A percentile compares a stretch with the other conserved stretches of the same genome.
Conservation (phyloP, 64 coral and sea anemone genomes). For the Stichodactyla mertensii region DNA sequence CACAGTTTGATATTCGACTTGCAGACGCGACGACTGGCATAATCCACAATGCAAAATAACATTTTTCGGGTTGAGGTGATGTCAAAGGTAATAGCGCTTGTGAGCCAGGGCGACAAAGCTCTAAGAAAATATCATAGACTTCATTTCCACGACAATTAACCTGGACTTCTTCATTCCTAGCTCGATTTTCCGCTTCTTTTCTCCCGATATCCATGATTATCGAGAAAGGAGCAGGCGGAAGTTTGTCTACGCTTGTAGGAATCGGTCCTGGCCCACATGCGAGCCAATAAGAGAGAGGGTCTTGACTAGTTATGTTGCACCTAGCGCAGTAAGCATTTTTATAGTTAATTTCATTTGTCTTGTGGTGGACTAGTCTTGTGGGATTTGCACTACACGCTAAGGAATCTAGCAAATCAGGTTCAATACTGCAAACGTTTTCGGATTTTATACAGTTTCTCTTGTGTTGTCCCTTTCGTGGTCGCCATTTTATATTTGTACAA, state of each 20-base stretch:
- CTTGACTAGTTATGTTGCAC: neutral
- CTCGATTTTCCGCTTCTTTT: neutral
- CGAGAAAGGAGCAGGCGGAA: neutral
- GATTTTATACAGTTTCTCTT: neutral
- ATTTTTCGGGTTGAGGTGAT: neutral
- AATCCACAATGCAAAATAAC: neutral
- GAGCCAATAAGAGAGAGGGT: neutral
- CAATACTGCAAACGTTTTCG: neutral
- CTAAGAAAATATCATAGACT: neutral
- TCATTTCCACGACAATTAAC: neutral
- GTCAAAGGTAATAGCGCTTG: neutral
- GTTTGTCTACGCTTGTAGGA: no score
- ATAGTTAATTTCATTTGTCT: neutral
- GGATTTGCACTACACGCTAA: neutral
- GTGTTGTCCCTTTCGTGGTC: neutral
- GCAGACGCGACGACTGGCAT: neutral
- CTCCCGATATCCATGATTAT: neutral
- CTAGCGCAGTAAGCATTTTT: neutral
- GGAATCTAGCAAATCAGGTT: neutral
- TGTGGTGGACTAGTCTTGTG: neutral
- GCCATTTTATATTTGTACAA: neutral
- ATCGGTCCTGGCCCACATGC: neutral
- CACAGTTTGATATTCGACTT: neutral
- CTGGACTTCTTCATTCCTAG: neutral
- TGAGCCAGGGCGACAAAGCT: neutral